Conservation (phyloP, 2,797 vertebrate genomes). For the Pitangus sulphuratus region DNA sequence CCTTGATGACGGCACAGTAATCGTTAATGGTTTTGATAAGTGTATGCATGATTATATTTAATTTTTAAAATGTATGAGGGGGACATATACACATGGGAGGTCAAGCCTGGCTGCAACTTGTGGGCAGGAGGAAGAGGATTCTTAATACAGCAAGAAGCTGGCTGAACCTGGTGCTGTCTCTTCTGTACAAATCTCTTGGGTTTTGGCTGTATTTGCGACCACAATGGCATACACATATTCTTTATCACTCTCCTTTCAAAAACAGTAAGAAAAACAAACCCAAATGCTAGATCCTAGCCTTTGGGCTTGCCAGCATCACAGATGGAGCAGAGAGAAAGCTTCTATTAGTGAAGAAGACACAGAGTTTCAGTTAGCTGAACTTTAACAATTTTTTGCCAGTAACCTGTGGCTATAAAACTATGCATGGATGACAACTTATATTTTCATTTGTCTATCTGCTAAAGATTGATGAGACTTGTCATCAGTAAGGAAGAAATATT, state of each 20-base stretch:
- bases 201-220: neutral
- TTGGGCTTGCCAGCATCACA: slow-evolving; percentile 2
- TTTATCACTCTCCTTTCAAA: neutral
- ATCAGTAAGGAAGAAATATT: slow-evolving; percentile 68
- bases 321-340: neutral
- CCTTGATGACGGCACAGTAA: neutral
- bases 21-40: neutral
- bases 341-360: neutral
- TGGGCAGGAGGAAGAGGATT: neutral
- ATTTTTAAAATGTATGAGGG: neutral
- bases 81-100: neutral
- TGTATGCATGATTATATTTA: neutral
- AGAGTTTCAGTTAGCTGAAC: slow-evolving; percentile 53
- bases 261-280: neutral
- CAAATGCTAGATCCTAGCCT: neutral
- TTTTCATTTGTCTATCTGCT: slow-evolving; percentile 68
- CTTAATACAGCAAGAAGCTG: neutral
- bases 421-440: slow-evolving; percentile 42
- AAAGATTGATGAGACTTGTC: slow-evolving; percentile 69
- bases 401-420: slow-evolving; percentile 42
- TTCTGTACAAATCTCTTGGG: neutral
- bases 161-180: neutral
- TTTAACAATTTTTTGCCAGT: slow-evolving; percentile 28
- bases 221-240: neutral
- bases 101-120: neutral